Conservation (phyloP, 1,140 invertebrate genomes). For the Drosophila biarmipes region DNA sequence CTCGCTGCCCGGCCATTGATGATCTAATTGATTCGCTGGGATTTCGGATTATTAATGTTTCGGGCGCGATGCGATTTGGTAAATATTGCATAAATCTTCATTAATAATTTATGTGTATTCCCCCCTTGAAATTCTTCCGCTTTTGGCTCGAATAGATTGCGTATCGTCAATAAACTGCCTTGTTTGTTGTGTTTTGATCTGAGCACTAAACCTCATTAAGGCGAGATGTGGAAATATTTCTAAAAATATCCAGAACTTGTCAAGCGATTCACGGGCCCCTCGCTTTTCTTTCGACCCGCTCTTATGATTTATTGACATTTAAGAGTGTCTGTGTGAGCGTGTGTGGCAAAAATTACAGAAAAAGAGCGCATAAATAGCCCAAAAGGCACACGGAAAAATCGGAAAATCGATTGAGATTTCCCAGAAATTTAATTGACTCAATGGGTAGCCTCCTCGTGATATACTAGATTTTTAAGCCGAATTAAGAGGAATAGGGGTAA, state of each 20-base stretch:
- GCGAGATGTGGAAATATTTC: constrained; percentile 37
- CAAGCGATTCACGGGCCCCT: constrained; percentile 27
- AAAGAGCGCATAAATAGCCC: constrained; percentile 48
- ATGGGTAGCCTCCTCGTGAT: neutral
- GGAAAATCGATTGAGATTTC: constrained; percentile 11
- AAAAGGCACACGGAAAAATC: constrained; percentile 18
- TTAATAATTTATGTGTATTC: constrained; percentile 31
- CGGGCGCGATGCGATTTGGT: constrained; percentile 24
- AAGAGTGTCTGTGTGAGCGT: constrained; percentile 57
- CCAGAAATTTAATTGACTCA: constrained; percentile 1
- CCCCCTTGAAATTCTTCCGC: constrained; percentile 12
- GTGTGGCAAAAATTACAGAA: constrained; percentile 42
- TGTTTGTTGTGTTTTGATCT: constrained; percentile 65
- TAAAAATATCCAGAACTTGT: constrained; percentile 55
- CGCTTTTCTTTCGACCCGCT: constrained; percentile 13
- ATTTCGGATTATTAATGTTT: constrained; percentile 42
- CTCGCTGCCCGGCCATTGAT: constrained; percentile 36
- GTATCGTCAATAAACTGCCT: constrained; percentile 48
- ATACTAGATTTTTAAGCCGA: neutral
- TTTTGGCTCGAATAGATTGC: constrained; percentile 20
- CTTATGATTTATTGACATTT: constrained; percentile 79
- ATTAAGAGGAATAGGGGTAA: neutral
- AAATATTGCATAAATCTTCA: constrained; percentile 54
- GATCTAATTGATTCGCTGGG: constrained; percentile 40
- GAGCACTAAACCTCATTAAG: constrained; percentile 67